Conservation (phyloP, 2,888 invertebrate species). For the Andrena bicolor region DNA sequence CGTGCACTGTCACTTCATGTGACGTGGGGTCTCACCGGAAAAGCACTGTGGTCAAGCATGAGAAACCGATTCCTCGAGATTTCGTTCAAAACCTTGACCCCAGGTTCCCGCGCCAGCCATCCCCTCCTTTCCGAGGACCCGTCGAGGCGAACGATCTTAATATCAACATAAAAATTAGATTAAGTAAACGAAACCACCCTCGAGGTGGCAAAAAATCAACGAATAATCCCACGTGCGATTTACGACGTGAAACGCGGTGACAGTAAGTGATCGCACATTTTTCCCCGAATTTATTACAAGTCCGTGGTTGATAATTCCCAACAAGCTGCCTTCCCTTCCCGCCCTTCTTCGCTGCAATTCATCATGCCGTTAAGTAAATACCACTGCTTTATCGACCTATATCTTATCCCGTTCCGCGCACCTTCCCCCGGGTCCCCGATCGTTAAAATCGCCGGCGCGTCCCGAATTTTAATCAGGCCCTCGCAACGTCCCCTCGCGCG, state of each 20-base stretch:
- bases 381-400: conserved; percentile 19
- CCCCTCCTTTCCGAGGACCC: neutral
- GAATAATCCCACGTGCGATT: too few relatives aligned
- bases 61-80: conserved; percentile 61
- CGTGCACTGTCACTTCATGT: conserved; percentile 74
- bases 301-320: neutral
- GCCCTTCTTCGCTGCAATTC: neutral
- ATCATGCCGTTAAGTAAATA: conserved; percentile 25
- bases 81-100: conserved; percentile 25
- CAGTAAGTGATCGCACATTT: neutral
- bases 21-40: conserved; percentile 71
- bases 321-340: neutral
- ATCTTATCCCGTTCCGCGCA: conserved; percentile 4
- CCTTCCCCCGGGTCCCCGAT: conserved; percentile 22
- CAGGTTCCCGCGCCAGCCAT: neutral
- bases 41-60: conserved; percentile 70
- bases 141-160: neutral
- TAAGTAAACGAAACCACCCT: too few relatives aligned
- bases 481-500: conserved; percentile 12
- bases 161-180: too few relatives aligned
- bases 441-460: conserved; percentile 52
- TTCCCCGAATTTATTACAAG: neutral
- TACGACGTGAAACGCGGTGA: too few relatives aligned
- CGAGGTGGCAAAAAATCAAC: too few relatives aligned
- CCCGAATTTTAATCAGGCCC: conserved; percentile 55